Evolutionary conservation across 2,113 vertebrate species (phyloP).

Genomic region (Etheostoma spectabile): DNA sequence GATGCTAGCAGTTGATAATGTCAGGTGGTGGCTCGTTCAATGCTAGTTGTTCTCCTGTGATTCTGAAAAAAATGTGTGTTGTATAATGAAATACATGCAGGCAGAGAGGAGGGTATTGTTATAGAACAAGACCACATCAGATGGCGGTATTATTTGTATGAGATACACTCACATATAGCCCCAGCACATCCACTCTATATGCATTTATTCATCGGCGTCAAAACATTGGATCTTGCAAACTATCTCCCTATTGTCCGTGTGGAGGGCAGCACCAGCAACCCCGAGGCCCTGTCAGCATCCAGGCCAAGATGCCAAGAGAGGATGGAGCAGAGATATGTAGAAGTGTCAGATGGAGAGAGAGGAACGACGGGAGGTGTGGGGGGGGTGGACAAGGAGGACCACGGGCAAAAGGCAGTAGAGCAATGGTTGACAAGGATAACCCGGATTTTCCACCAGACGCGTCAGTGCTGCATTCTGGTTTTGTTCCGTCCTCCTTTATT

Average conservation of each 20-base stretch:
- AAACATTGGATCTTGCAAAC: constrained; percentile 16
- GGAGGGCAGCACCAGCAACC: constrained; percentile 22
- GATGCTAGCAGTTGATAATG: constrained; percentile 32
- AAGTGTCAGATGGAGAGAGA: neutral
- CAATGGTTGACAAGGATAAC: neutral
- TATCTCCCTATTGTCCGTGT: neutral
- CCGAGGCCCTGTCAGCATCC: constrained; percentile 25
- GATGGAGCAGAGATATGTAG: neutral
- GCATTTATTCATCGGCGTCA: constrained; percentile 27
- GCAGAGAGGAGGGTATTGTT: neutral
- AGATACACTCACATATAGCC: neutral
- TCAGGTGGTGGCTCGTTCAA: constrained; percentile 32
- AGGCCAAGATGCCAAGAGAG: constrained; percentile 12
- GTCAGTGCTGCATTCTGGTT: too few relatives aligned
- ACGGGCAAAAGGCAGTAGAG: neutral
- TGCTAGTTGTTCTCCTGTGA: constrained; percentile 38
- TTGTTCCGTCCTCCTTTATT: too few relatives aligned
- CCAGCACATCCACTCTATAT: neutral
- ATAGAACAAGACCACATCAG: neutral
- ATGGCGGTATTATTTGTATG: neutral
- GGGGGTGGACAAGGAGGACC: too few relatives aligned
- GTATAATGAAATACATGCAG: constrained; percentile 14
- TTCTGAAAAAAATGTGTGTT: constrained; percentile 16
- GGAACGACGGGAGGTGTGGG: neutral
- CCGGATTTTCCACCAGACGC: too few relatives aligned